Percentiles rank a stretch among this genome's conserved stretches.
Conservation (phyloP, 2,888 invertebrate genomes). For the Eledona agricola region DNA sequence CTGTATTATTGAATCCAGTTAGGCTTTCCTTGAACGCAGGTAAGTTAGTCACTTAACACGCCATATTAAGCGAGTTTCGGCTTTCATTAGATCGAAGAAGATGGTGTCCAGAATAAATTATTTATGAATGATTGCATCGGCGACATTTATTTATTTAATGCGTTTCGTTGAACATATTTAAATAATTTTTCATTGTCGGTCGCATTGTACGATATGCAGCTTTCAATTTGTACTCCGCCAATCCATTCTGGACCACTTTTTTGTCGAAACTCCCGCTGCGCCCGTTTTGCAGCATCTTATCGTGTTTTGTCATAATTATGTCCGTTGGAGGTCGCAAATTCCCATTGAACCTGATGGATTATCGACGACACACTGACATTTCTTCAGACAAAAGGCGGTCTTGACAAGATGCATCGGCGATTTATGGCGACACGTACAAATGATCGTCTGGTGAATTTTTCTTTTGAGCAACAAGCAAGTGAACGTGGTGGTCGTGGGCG, state of each 20-base stretch:
- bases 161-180: slow-evolving; percentile 3
- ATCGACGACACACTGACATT: slow-evolving; percentile 2
- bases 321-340: slow-evolving; percentile 2
- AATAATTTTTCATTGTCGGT: slow-evolving; percentile 11
- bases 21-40: too few relatives aligned
- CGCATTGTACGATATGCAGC: slow-evolving; percentile 9
- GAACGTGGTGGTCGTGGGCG: slow-evolving; percentile 29
- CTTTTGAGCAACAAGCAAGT: slow-evolving; percentile 9
- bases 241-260: too few relatives aligned
- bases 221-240: slow-evolving; percentile 6
- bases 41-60: slow-evolving; percentile 13
- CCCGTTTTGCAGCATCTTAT: not conserved
- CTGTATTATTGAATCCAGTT: too few relatives aligned
- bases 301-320: slow-evolving; percentile 5
- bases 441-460: slow-evolving; percentile 12
- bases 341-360: slow-evolving; percentile 15
- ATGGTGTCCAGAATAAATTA: slow-evolving; percentile 5
- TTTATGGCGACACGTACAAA: slow-evolving; percentile 4
- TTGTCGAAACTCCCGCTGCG: too few relatives aligned
- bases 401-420: slow-evolving; percentile 10
- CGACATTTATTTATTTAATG: slow-evolving; percentile 6
- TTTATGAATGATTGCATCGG: not conserved
- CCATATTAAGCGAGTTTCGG: slow-evolving; percentile 18
- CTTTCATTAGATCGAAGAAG: slow-evolving; percentile 7
- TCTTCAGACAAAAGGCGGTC: slow-evolving; percentile 2